These are phyloP conservation scores for Nemotelus pantherinus DNA, from an alignment of 2,888 invertebrate species.

Conservation along the genomic window DNA sequence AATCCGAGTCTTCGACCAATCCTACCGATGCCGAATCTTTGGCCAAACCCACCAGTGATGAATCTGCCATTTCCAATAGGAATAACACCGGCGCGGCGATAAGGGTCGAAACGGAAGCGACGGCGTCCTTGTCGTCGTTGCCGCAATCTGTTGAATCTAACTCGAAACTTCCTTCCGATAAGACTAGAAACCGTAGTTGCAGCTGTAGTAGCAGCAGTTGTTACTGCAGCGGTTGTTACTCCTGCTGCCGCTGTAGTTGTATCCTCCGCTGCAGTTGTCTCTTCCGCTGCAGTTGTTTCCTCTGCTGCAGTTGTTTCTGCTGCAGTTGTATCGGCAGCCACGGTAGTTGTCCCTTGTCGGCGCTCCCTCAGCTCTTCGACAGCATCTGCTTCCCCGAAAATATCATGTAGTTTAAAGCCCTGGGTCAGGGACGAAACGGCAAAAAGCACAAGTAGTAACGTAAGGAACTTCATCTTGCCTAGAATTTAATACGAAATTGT, in stretches of 20 bases:
- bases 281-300: slow-evolving; percentile 59
- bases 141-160: too few relatives aligned
- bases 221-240: slow-evolving; percentile 53
- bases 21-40: too few relatives aligned
- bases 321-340: background rate
- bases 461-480: too few relatives aligned
- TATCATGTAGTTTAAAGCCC: background rate
- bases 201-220: slow-evolving; percentile 28
- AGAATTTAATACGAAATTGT: too few relatives aligned
- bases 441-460: too few relatives aligned
- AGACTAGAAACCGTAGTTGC: slow-evolving; percentile 32
- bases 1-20: too few relatives aligned
- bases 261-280: too few relatives aligned
- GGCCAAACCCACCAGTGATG: too few relatives aligned
- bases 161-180: background rate
- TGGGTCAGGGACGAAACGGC: background rate
- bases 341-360: background rate
- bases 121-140: too few relatives aligned
- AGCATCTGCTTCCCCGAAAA: background rate
- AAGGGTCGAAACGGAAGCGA: too few relatives aligned
- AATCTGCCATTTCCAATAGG: too few relatives aligned
- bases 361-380: background rate
- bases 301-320: slow-evolving; percentile 59
- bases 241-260: slow-evolving; percentile 45
- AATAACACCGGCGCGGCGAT: too few relatives aligned